These are phyloP conservation scores for Netelia melanura DNA, from an alignment of 2,888 invertebrate species.

Conservation along the genomic window DNA sequence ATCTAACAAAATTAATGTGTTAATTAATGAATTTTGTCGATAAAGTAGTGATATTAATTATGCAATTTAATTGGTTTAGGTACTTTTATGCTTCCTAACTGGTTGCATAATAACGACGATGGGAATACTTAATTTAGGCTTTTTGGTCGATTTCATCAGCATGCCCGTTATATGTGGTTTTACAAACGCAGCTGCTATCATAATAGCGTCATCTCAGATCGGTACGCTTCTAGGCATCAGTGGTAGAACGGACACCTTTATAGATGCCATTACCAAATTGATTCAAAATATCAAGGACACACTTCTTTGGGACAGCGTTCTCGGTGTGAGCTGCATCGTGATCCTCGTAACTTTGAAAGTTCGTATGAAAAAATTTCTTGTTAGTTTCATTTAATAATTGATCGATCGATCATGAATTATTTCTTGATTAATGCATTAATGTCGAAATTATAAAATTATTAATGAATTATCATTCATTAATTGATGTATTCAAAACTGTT, in stretches of 20 bases:
- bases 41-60: constrained; percentile 9
- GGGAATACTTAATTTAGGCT: constrained; percentile 86
- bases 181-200: constrained; percentile 87
- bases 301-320: constrained; percentile 88
- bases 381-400: constrained; percentile 7
- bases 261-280: constrained; percentile 85
- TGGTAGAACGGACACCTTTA: constrained; percentile 84
- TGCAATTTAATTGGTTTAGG: constrained; percentile 56
- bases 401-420: constrained; percentile 3
- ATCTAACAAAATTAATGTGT: background rate
- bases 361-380: constrained; percentile 72
- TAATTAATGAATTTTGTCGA: constrained; percentile 3
- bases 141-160: constrained; percentile 87
- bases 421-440: background rate
- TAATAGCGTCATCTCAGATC: constrained; percentile 86
- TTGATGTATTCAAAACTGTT: background rate
- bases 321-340: constrained; percentile 89
- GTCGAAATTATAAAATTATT: background rate
- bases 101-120: constrained; percentile 85
- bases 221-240: constrained; percentile 85
- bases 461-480: background rate
- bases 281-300: constrained; percentile 88
- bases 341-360: constrained; percentile 89
- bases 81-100: constrained; percentile 86
- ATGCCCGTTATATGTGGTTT: constrained; percentile 87